Conservation (phyloP, 2,113 vertebrate genomes). For the Leptodactylus fuscus region DNA sequence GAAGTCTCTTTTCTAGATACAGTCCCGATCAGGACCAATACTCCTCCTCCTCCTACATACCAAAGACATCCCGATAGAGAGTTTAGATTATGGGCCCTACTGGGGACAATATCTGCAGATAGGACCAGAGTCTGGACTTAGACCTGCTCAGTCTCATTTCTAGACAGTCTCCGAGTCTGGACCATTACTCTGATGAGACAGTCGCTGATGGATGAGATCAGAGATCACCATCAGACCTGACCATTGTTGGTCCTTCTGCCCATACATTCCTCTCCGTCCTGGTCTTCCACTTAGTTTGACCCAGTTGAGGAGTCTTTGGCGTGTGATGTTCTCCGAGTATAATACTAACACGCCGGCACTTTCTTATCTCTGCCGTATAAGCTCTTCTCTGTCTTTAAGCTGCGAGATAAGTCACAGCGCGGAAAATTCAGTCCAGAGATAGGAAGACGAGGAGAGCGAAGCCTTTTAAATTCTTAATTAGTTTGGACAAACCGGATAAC, state of each 20-base stretch:
- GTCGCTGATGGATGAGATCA: no score
- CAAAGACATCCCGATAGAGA: no score
- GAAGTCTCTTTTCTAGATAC: no score
- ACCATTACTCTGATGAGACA: no score
- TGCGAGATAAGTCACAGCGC: constrained; percentile 2
- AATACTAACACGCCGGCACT: constrained; percentile 18
- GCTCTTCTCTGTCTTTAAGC: background rate
- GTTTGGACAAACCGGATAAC: constrained; percentile 26
- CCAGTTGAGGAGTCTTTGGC: background rate
- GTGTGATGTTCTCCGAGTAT: background rate
- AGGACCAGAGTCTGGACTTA: background rate
- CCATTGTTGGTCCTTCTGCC: background rate
- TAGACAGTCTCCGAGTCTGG: background rate
- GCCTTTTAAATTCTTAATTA: constrained; percentile 40
- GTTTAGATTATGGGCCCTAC: no score
- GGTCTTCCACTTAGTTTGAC: constrained; percentile 20
- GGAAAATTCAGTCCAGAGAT: constrained; percentile 11
- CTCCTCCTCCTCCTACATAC: no score
- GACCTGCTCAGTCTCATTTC: background rate
- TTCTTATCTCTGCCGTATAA: constrained; percentile 27
- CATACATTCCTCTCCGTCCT: background rate
- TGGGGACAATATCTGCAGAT: no score
- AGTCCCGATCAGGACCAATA: no score
- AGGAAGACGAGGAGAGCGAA: background rate
- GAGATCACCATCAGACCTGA: background rate